Base-by-base conservation (phyloP, 2,113 vertebrate genomes). In the Peromyscus californicus region DNA sequence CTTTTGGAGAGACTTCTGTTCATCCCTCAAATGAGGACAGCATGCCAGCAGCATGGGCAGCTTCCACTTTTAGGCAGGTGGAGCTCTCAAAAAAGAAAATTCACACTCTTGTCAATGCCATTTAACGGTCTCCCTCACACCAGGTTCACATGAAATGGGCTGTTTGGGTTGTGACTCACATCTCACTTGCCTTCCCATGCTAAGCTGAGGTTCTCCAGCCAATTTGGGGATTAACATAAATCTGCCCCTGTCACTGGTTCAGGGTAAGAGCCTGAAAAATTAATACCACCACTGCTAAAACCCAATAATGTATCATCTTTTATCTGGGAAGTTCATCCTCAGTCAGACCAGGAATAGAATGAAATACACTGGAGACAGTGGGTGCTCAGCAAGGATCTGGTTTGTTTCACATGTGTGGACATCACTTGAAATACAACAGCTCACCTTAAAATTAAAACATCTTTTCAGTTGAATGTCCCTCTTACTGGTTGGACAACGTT, bases 91-190 rank as follows among this genome's bases (percentile, higher is more conserved):
- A 97, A 98, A 93, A 90, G 95, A 92, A 97, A 98, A 92, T 96
- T 97, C 97, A 97, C 97, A 97, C 95, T 95, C 79, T 76, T 97
- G 96, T 98, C 97, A 98, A 92, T 96, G 96, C 87, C 90, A 95
- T 88, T 98, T 97, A 96, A 96, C 98, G 87, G 96, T 97, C 94
- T 96, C 98, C 94, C 97, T 93, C 83, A 90, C 74, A 93, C 51
- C 45, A 85, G 51, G 91, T 96, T 96, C 95, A 93, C 78, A 96
- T 48, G 90, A 94, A 97, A 93, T 75, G 97, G 89, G 85, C 75
- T 78, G 96, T 90, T 94, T 90, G 94, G 91, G 90, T 92, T 96
- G 90, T 94, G 88, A 94, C 87, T 97, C 97, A 96, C 85, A 90
- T 93, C 65, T 92, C 65, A 63, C 70, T 90, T 76, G 70, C 74